Percentiles rank a stretch among this genome's conserved stretches.
These are phyloP conservation scores for Tenthredo mesomela DNA, from an alignment of 2,888 invertebrate species.

Conservation along the genomic window DNA sequence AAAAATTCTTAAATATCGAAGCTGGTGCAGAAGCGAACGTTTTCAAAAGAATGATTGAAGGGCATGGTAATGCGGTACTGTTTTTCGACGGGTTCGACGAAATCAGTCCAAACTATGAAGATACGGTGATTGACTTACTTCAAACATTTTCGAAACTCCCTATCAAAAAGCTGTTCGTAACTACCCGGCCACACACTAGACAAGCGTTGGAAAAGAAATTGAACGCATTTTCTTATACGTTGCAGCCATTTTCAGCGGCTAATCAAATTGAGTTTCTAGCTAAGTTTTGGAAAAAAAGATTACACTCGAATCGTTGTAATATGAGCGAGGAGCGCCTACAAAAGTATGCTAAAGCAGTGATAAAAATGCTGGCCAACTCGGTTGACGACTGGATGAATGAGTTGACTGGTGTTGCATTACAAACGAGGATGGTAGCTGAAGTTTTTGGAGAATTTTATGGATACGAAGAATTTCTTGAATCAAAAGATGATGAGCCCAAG, in stretches of 20 bases:
- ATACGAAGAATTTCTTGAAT: not conserved
- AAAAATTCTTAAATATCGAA: not conserved
- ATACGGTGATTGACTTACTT: not conserved
- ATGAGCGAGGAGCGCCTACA: not conserved
- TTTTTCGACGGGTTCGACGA: slow-evolving; percentile 30
- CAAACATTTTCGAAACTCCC: not conserved
- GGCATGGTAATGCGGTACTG: not conserved
- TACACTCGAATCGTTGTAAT: not conserved
- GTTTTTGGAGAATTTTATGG: not conserved
- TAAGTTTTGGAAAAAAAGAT: slow-evolving; percentile 16
- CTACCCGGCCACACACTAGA: slow-evolving; percentile 11
- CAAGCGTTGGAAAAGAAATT: not conserved
- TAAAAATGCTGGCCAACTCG: not conserved
- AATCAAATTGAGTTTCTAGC: not conserved
- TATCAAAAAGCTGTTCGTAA: not conserved
- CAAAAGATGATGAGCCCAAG: not conserved
- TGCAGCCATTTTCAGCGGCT: not conserved
- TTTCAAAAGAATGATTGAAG: not conserved
- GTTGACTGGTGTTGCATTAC: slow-evolving; percentile 11
- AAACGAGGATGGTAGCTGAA: slow-evolving; percentile 21
- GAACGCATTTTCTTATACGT: not conserved
- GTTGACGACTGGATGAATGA: not conserved
- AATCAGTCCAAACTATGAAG: slow-evolving; percentile 20
- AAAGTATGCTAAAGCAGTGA: not conserved
- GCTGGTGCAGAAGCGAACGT: not conserved